A percentile compares a stretch with the other conserved stretches of the same genome.
Evolutionary conservation across 1,140 invertebrate species (phyloP).

Genomic region (Saxidomus purpurata): DNA sequence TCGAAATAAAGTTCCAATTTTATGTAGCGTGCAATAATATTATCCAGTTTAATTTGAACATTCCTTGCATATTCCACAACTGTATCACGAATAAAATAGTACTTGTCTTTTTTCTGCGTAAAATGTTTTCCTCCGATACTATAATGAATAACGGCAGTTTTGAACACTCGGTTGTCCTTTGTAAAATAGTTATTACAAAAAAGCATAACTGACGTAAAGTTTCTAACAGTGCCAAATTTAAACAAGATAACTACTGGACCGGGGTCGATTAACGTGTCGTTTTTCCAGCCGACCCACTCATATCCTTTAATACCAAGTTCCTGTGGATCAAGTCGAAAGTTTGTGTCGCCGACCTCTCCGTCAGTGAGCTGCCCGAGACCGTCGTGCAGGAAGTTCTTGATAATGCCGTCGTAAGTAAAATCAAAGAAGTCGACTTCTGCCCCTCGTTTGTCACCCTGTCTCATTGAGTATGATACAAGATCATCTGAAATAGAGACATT

Average conservation of each 20-base stretch:
- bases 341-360: slow-evolving; percentile 90
- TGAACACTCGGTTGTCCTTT: slow-evolving; percentile 90
- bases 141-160: slow-evolving; percentile 91
- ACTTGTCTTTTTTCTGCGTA: slow-evolving; percentile 90
- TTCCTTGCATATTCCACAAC: slow-evolving; percentile 94
- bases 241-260: slow-evolving; percentile 88
- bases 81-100: slow-evolving; percentile 92
- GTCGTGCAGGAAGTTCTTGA: slow-evolving; percentile 85
- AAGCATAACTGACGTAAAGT: slow-evolving; percentile 95
- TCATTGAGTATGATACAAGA: slow-evolving; percentile 93
- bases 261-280: slow-evolving; percentile 89
- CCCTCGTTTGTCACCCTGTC: slow-evolving; percentile 92
- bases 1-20: slow-evolving; percentile 94
- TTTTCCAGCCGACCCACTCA: slow-evolving; percentile 97
- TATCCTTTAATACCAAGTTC: slow-evolving; percentile 91
- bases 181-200: slow-evolving; percentile 92
- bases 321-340: slow-evolving; percentile 91
- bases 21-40: slow-evolving; percentile 93
- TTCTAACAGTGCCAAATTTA: slow-evolving; percentile 95
- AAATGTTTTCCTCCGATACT: slow-evolving; percentile 93
- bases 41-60: slow-evolving; percentile 94
- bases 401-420: slow-evolving; percentile 95
- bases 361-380: slow-evolving; percentile 97
- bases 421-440: slow-evolving; percentile 95
- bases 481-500: slow-evolving; percentile 90